phyloP scores from a whole-genome alignment of 2,888 invertebrate species.

The Rhagium mordax region DNA sequence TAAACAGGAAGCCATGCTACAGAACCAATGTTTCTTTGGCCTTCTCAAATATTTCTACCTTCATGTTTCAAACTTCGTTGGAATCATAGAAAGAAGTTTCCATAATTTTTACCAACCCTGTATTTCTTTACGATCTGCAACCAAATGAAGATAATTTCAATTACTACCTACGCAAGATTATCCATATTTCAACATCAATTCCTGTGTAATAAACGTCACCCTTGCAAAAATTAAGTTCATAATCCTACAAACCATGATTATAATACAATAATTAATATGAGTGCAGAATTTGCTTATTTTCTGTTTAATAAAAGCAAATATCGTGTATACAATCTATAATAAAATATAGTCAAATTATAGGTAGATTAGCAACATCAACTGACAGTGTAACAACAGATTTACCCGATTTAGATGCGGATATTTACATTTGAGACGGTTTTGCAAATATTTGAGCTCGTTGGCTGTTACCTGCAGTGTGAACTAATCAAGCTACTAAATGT shows the following conservation, averaged over 20 bases:
- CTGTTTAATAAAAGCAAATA: background rate
- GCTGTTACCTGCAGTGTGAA: slow-evolving; percentile 60
- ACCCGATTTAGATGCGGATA: slow-evolving; percentile 61
- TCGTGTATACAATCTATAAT: background rate
- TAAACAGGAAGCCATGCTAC: too few species aligned
- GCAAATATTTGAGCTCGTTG: slow-evolving; percentile 65
- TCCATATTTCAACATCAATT: too few species aligned
- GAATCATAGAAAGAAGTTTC: too few species aligned
- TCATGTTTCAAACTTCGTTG: too few species aligned
- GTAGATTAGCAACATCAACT: slow-evolving; percentile 25
- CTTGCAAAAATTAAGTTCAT: background rate
- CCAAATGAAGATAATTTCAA: too few species aligned
- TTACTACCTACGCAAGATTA: too few species aligned
- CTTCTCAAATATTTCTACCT: too few species aligned
- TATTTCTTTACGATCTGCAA: too few species aligned
- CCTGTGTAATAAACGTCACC: background rate
- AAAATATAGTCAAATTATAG: slow-evolving; percentile 17
- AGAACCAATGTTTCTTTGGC: too few species aligned
- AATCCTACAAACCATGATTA: too few species aligned
- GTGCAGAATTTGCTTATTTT: background rate
- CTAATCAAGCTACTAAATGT: slow-evolving; percentile 38
- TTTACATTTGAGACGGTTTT: slow-evolving; percentile 65
- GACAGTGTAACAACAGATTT: slow-evolving; percentile 61
- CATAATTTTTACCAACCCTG: too few species aligned
- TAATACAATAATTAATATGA: too few species aligned